Conservation (phyloP, 2,888 invertebrate species). For the Parelbella ahira region DNA sequence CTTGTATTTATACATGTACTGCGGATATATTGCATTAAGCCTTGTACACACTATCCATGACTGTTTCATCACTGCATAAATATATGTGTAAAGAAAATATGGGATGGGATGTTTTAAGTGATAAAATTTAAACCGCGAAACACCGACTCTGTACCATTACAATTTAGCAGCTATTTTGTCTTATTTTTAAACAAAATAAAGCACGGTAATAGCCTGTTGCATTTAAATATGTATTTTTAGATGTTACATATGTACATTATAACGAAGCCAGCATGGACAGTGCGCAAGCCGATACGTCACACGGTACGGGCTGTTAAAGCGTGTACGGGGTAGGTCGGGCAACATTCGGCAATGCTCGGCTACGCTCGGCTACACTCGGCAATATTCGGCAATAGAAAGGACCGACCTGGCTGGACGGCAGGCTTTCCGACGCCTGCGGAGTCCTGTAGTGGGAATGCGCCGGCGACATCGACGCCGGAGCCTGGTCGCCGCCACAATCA, state of each 20-base stretch:
- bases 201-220: no score
- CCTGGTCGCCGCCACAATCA: constrained; percentile 73
- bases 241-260: no score
- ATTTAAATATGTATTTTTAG: no score
- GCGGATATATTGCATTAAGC: constrained; percentile 4
- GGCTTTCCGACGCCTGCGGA: constrained; percentile 87
- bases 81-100: no score
- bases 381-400: constrained; percentile 9
- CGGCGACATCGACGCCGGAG: constrained; percentile 95
- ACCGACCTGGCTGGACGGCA: constrained; percentile 90
- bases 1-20: no score
- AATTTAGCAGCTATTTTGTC: no score
- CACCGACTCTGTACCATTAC: no score
- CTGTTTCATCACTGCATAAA: no score
- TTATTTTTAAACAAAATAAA: no score
- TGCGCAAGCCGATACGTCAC: constrained; percentile 5
- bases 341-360: constrained; percentile 8
- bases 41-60: constrained; percentile 8
- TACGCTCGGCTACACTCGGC: constrained; percentile 2
- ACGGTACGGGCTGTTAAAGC: constrained; percentile 2
- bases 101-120: no score
- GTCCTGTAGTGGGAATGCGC: constrained; percentile 88
- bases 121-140: background rate
- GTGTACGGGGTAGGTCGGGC: background rate
- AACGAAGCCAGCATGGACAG: constrained; percentile 3